Evolutionary conservation across 2,888 invertebrate genomes (phyloP), one percentile per base, ranked within the genome.

Genomic region (Leptogaster cylindrica): DNA sequence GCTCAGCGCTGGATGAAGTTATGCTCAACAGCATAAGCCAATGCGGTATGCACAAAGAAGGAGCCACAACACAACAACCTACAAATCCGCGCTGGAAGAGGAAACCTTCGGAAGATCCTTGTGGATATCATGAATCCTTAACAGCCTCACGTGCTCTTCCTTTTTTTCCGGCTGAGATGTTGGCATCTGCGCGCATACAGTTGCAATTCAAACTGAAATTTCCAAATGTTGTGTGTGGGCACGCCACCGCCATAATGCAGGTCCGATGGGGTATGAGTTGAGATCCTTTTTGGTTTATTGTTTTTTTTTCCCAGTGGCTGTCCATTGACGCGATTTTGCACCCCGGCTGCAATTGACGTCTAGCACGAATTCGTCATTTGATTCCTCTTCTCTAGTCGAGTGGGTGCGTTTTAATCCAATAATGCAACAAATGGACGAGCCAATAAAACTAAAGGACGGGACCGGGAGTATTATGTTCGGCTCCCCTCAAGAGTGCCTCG

Each of bases 321-420:
- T n/a, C n/a, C n/a, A n/a, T n/a, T 23, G 20, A 23, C 6, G n/a
- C 20, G 2, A 4, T 2, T 20, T 1, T 18, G 12, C n/a, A 46
- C 20, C 20, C 25, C 5, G 20, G 12, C 46, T 46, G 46, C n/a
- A 25, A 46, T 46, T 46, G 46, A 46, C 46, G 25, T 46, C 46
- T 25, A 25, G 25, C 12, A 23, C 46, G 23, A 16, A 8, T 12
- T 4, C 5, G 20, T 23, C 18, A 23, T 46, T 12, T 23, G 2
- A n/a, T 25, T 5, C 10, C 1, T 23, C 23, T 8, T 46, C 20
- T 23, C 46, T 46, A 18, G 52, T 14, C 52, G 52, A 31, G 52
- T 52, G 36, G 36, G 55, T 55, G 55, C 39, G 23, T 55, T 52
- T 31, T 55, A 55, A 55, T 55, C 55, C 55, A 55, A 55, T 55